Base-by-base conservation (phyloP, 2,888 invertebrate genomes). In the Trachelus troglodyta region DNA sequence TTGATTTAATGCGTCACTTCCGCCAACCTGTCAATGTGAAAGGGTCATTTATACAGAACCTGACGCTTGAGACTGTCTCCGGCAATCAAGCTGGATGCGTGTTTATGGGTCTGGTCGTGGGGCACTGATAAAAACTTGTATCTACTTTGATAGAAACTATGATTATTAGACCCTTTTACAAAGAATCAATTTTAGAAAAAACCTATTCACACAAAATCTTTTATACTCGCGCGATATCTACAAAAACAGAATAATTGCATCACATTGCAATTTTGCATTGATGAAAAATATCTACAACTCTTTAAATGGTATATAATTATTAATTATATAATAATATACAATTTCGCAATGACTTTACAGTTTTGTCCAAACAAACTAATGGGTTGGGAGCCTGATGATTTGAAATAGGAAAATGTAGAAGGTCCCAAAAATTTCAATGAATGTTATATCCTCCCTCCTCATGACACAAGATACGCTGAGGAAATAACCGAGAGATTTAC, bases 81-180 rank as follows among this genome's bases (percentile, higher is more conserved):
- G 23, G 23, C 56, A 23, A 56, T 56, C 56, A 56, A 23, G 15
- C 23, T 15, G 2, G 23, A 56, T 56, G 56, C 56, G 9, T 56
- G 56, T 4, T 34, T 31, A 15, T 30, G 12, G 71, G 33, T 33
- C 71, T 71, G 71, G 71, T 71, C 31, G 33, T 34, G 33, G 33
- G 34, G 34, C 34, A 71, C 71, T 71, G 71, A 76, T 80, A 78
- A 85, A 75, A 80, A 56, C 56, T 23, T 77, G 75, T 76, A 75
- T 73, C 35, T 87, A 85, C 81, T 91, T 91, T 91, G 90, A 91
- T 91, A 91, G 90, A 91, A 92, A 92, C 92, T 92, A 92, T 92
- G 91, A 92, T 92, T 91, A 92, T 92, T 91, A 90, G 92, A 92
- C 89, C 91, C 92, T 92, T 92, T 92, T 91, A 92, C 90, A 92